Base-by-base conservation (phyloP, 2,113 vertebrate genomes). In the Antigone vipio region DNA sequence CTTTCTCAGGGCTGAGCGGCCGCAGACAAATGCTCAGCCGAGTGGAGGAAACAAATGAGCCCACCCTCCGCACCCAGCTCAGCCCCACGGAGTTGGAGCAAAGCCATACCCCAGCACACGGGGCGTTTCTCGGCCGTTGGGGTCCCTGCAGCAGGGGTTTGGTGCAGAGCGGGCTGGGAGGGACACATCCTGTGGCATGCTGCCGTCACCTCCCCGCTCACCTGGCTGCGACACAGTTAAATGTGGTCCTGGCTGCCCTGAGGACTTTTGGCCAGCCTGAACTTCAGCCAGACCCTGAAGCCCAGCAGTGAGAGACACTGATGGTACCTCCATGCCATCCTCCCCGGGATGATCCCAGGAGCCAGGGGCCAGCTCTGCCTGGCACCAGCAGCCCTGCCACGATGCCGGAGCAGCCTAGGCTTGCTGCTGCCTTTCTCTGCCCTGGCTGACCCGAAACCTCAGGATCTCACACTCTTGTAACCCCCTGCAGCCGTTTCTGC, bases 1-100 rank as follows among this genome's bases (percentile, higher is more conserved):
- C 40, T 85, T 95, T 95, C 93, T 93, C 96, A 82, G 91, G 80
- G 71, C 62, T 0, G 7, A 55, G 81, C 9, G 0, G 74, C 42
- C 0, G 8, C 3, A 2, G 29, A 24, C 7, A 0, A 90, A 89
- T 84, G 94, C 95, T 93, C 91, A 95, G 50, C 68, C 18, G 40
- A 95, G 94, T 75, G 94, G 89, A 96, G 96, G 91, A 81, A 87
- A 92, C 47, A 91, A 90, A 93, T 56, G 93, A 87, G 91, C 64
- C 86, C 89, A 60, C 59, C 16, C 66, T 79, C 10, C 0, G 1
- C 81, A 89, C 79, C 34, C 77, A 74, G 64, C 45, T 21, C 12
- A 1, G 73, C 74, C 53, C 72, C 5, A 2, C 0, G 2, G 58
- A 47, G 77, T 59, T 22, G 27, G 50, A 84, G 42, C 9, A 6